These are phyloP conservation scores for Aphis gossypii DNA, from an alignment of 1,140 invertebrate species.

Conservation along the genomic window DNA sequence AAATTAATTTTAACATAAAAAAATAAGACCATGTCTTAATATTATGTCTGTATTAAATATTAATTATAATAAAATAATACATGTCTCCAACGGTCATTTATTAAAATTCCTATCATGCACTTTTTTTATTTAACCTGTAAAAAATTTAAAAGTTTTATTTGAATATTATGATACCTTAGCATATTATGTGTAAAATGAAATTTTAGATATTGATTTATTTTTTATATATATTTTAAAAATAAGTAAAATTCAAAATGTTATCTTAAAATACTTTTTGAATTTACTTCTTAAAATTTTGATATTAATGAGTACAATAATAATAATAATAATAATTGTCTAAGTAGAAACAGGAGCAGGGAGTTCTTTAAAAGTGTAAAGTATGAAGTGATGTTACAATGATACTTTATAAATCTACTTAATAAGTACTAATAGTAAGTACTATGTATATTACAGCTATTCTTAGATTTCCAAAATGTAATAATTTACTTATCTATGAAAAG, in stretches of 20 bases:
- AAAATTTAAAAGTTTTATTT: too few species aligned
- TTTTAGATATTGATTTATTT: background rate
- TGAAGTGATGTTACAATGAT: background rate
- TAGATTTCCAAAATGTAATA: background rate
- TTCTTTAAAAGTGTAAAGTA: background rate
- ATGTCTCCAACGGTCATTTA: too few species aligned
- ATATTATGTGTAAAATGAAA: too few species aligned
- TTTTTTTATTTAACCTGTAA: too few species aligned
- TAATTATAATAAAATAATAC: background rate
- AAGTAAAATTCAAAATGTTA: too few species aligned
- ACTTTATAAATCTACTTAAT: background rate
- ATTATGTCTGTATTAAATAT: background rate
- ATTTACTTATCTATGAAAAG: background rate
- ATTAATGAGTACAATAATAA: background rate
- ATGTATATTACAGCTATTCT: background rate
- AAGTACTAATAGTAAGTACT: background rate
- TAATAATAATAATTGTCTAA: background rate
- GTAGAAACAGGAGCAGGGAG: background rate
- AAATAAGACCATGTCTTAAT: background rate
- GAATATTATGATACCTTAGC: background rate
- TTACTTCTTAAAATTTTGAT: background rate
- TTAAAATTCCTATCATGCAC: too few species aligned
- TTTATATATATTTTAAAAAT: background rate
- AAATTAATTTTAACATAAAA: background rate
- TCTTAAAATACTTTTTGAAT: background rate